Base-by-base conservation (phyloP, 2,888 invertebrate species). In the Campaea margaritaria region DNA sequence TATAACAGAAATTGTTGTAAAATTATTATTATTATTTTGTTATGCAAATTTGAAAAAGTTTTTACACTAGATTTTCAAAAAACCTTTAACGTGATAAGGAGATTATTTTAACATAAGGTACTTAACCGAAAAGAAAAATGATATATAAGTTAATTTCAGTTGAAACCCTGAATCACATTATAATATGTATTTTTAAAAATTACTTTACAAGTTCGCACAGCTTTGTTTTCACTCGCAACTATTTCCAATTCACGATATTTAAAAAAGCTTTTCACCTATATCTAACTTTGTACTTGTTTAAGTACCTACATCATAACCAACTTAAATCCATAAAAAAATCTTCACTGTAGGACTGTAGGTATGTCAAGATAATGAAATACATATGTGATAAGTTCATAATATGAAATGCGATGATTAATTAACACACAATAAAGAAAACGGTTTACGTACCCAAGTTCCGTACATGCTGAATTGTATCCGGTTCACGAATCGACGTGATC, bases 391-490 rank as follows among this genome's bases (percentile, higher is more conserved):
- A n/a, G 3, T 1, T 10, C 12, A 21, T 31, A 31, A 48, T 38
- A 45, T 12, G n/a, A 12, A n/a, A 28, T 45, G 21, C 9, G n/a
- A 8, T 28, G 13, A 28, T n/a, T 12, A 36, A 36, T 36, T 36
- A 4, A 36, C 13, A 13, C 21, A n/a, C 14, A n/a, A 52, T 8
- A 28, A 46, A 28, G 5, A 12, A 21, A 21, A 46, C 4, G 11
- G 13, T 44, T 36, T 81, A 90, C 90, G 73, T 87, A 90, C 90
- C 89, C 80, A 81, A 68, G 81, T 68, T 41, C 75, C 74, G 70
- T 77, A 74, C 90, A 90, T 90, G 72, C 70, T 79, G 77, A 64
- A 67, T 50, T 58, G 49, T 68, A 38, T 59, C 49, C 53, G 68
- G 69, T 47, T 64, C 74, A 68, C 63, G 71, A 65, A 73, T 71